Evolutionary conservation across 2,797 vertebrate genomes (phyloP).

Genomic region (Pyrrhura leucotis): DNA sequence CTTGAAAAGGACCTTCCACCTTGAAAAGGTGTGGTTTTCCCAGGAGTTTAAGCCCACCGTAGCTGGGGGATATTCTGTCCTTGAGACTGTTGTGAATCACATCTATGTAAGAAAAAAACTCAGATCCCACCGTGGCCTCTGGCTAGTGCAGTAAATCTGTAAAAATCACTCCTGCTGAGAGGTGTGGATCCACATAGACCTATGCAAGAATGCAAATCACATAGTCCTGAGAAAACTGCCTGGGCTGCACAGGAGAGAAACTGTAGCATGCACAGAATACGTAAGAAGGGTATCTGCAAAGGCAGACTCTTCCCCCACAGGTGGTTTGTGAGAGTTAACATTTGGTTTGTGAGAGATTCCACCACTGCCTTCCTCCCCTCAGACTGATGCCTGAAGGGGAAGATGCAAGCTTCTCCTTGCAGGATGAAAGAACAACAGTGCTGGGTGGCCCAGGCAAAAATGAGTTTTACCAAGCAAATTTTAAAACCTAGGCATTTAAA

Average conservation of each 20-base stretch:
- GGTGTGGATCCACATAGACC: background rate
- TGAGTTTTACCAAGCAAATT: slow-evolving; percentile 5
- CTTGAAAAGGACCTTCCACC: background rate
- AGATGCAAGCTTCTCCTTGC: background rate
- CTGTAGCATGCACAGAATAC: background rate
- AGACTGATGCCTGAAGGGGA: background rate
- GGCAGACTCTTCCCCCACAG: background rate
- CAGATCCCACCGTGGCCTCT: background rate
- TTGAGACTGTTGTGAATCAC: background rate
- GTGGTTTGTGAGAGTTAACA: background rate
- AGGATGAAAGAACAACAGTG: background rate
- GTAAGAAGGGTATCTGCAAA: background rate
- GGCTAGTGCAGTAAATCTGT: background rate
- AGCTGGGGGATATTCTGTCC: background rate
- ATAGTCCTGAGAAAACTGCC: background rate
- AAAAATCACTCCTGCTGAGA: slow-evolving; percentile 16
- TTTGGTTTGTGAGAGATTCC: background rate
- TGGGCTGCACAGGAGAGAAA: background rate
- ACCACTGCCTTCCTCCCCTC: background rate
- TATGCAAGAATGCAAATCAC: background rate
- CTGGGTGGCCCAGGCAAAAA: background rate
- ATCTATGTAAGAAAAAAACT: background rate
- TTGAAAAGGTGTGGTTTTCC: background rate
- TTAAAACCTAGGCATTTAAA: slow-evolving; percentile 12
- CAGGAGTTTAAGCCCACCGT: background rate